A percentile compares a stretch with the other conserved stretches of the same genome.
Evolutionary conservation across 2,888 invertebrate species (phyloP).

Genomic region (Agrochola circellaris): DNA sequence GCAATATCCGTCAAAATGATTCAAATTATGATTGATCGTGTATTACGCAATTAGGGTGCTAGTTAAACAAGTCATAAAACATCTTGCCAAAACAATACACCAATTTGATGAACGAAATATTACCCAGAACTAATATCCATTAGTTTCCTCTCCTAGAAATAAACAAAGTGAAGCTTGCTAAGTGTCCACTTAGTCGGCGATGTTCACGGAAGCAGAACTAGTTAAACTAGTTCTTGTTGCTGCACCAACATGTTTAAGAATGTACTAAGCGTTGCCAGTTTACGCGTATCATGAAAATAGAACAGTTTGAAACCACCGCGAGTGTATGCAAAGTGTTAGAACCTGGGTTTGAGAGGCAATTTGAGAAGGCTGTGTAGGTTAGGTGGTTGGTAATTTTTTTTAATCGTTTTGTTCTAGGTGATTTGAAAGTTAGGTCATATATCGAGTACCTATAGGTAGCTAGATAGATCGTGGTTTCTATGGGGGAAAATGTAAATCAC

Average conservation of each 20-base stretch:
- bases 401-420: neutral
- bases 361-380: neutral
- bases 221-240: slow-evolving; percentile 76
- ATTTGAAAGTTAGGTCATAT: neutral
- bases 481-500: neutral
- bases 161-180: slow-evolving; percentile 66
- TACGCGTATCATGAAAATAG: slow-evolving; percentile 65
- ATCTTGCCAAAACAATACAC: slow-evolving; percentile 1
- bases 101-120: slow-evolving; percentile 25
- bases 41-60: too few relatives aligned
- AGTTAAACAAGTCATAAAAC: too few relatives aligned
- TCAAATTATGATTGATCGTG: too few relatives aligned
- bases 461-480: neutral
- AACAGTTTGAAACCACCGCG: slow-evolving; percentile 44
- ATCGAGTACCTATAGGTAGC: neutral
- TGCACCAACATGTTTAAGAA: slow-evolving; percentile 68
- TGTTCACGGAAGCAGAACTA: slow-evolving; percentile 82
- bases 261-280: slow-evolving; percentile 66
- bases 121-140: slow-evolving; percentile 50
- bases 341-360: neutral
- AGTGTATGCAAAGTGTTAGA: slow-evolving; percentile 14
- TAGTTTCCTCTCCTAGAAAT: slow-evolving; percentile 59
- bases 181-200: slow-evolving; percentile 75
- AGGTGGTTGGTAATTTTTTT: neutral
- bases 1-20: too few relatives aligned